Base-by-base conservation (phyloP, 2,888 invertebrate genomes). In the Epinotia nisella region DNA sequence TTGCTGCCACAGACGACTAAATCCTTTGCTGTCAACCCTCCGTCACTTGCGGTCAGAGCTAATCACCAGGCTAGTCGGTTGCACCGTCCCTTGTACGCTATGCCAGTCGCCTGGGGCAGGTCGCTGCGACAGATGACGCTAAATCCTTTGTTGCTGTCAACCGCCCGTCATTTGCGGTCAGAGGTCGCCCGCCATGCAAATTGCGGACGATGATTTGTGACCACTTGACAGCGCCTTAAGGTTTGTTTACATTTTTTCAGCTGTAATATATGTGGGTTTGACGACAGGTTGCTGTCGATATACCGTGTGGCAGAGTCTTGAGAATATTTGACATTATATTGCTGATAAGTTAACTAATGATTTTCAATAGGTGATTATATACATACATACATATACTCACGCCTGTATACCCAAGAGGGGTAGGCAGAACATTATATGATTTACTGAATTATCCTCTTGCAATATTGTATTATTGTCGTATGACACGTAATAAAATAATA, bases 71-170 rank as follows among this genome's bases (percentile, higher is more conserved):
- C 13, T 1, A 53, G 9, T n/a, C 11, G 17, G 7, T 15, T 73
- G 73, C 41, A 69, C 73, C 53, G 68, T 73, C 29, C 51, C 17
- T 74, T 70, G n/a, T 74, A 61, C 53, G 70, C 71, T 64, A 11
- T 58, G 66, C 15, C 17, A 41, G 56, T 70, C 65, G 65, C 64
- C 73, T 56, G 74, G 65, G 61, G 74, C 61, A 72, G 73, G 73
- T 74, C 76, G 77, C 78, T 71, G 77, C 80, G 84, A 85, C 83
- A 83, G 81, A 81, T 82, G 81, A 79, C 76, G 79, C 80, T 80
- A 79, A 80, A 81, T 83, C 83, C 77, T 80, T 82, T 82, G 82
- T 83, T 81, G 77, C 79, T 83, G 85, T 83, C 85, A 83, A 79
- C 81, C 75, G 76, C 73, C 76, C 69, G 75, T 77, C 76, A 76